Conservation (phyloP, 2,113 vertebrate species). For the Alouatta palliata region DNA sequence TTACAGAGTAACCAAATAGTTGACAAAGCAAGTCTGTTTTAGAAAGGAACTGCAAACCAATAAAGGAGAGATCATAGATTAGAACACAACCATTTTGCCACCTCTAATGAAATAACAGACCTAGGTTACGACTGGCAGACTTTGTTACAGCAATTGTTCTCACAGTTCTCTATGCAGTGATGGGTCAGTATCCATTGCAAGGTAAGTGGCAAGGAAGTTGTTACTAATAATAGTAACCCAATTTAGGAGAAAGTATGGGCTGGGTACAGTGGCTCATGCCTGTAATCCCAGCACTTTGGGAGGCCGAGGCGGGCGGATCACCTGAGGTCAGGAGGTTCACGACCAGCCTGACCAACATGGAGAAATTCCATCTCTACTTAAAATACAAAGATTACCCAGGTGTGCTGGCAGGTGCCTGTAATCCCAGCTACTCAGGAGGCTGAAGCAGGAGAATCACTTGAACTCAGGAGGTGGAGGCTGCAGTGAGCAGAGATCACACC, state of each 20-base stretch:
- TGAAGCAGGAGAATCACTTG: no score
- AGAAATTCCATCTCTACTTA: no score
- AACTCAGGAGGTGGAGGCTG: no score
- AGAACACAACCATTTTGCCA: background rate
- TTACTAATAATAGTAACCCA: background rate
- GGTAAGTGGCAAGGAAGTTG: background rate
- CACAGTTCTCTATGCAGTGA: background rate
- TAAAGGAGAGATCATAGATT: background rate
- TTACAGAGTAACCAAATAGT: background rate
- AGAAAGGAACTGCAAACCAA: background rate
- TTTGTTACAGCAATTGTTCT: background rate
- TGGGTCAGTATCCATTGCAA: background rate
- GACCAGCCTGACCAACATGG: no score
- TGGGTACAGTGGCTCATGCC: no score
- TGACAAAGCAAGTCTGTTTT: background rate
- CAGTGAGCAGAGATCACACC: no score
- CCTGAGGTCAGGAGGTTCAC: no score
- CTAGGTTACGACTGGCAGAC: background rate
- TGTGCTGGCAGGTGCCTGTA: no score
- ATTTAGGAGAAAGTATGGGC: background rate
- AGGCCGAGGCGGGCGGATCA: no score
- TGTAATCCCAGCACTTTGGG: no score
- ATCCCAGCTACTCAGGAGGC: no score
- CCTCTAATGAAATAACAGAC: background rate
- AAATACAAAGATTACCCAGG: no score